Percentiles rank a stretch among this genome's conserved stretches.
phyloP scores from a whole-genome alignment of 2,797 vertebrate species.

The Arremon aurantiirostris region DNA sequence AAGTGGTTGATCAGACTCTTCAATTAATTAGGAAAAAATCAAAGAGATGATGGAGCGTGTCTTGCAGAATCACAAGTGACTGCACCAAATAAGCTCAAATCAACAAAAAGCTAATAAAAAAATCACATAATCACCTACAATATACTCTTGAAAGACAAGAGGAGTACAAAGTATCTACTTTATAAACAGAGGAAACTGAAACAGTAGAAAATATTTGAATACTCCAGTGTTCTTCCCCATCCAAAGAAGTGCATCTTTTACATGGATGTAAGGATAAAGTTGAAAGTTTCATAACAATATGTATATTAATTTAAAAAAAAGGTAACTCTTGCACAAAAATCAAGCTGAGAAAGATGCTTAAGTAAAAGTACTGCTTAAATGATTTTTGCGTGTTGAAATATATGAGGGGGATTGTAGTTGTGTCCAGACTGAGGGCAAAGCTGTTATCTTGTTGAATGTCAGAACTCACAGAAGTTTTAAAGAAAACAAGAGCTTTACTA shows the following conservation, averaged over 20 bases:
- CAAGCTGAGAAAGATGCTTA: not conserved
- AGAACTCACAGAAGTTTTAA: not conserved
- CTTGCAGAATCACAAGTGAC: slow-evolving; percentile 21
- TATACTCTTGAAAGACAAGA: not conserved
- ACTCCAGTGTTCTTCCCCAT: not conserved
- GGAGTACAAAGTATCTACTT: not conserved
- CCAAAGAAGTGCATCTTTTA: not conserved
- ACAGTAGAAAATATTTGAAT: not conserved
- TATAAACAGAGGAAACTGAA: not conserved
- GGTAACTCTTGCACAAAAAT: not conserved
- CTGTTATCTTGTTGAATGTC: not conserved
- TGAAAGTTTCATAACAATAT: not conserved
- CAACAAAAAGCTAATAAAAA: slow-evolving; percentile 34
- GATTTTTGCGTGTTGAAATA: not conserved
- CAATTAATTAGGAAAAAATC: slow-evolving; percentile 56
- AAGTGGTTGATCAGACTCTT: slow-evolving; percentile 51
- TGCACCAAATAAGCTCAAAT: slow-evolving; percentile 30
- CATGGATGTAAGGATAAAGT: not conserved
- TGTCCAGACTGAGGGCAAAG: not conserved
- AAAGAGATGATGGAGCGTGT: not conserved
- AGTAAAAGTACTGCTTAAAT: not conserved
- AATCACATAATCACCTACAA: slow-evolving; percentile 2
- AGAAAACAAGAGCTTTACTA: not conserved
- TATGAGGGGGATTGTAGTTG: not conserved
- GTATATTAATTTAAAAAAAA: not conserved